These are phyloP conservation scores for Myodes glareolus DNA, from an alignment of 2,113 vertebrate species.

Conservation along the genomic window DNA sequence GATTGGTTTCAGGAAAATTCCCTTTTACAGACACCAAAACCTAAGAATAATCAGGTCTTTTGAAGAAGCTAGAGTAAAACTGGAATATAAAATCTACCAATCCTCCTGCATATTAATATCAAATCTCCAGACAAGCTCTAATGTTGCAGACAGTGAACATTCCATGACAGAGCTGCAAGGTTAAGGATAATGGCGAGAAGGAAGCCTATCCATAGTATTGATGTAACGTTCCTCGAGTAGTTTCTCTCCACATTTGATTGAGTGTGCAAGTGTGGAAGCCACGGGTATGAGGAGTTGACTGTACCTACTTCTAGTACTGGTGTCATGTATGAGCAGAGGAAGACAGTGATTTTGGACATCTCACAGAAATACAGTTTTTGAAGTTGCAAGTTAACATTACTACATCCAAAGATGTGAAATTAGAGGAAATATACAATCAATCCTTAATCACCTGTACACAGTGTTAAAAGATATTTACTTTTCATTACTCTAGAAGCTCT, in stretches of 20 bases:
- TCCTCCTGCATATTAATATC: background rate
- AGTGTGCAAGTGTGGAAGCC: background rate
- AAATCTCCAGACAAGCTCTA: background rate
- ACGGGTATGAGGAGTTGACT: too few species aligned
- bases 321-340: background rate
- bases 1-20: background rate
- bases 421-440: background rate
- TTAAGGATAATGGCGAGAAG: background rate
- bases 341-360: background rate
- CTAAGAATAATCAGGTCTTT: too few species aligned
- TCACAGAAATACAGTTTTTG: constrained; percentile 5
- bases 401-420: background rate
- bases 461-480: background rate
- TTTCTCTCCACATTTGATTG: background rate
- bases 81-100: background rate
- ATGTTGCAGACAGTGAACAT: background rate
- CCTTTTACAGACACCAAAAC: background rate
- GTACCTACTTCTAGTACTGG: background rate
- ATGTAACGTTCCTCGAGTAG: background rate
- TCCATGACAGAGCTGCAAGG: background rate
- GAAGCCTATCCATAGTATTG: background rate
- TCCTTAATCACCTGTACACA: background rate
- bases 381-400: background rate
- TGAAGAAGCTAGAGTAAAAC: background rate
- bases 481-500: background rate